Conservation (phyloP, 2,888 invertebrate species). For the Phengaris arion region DNA sequence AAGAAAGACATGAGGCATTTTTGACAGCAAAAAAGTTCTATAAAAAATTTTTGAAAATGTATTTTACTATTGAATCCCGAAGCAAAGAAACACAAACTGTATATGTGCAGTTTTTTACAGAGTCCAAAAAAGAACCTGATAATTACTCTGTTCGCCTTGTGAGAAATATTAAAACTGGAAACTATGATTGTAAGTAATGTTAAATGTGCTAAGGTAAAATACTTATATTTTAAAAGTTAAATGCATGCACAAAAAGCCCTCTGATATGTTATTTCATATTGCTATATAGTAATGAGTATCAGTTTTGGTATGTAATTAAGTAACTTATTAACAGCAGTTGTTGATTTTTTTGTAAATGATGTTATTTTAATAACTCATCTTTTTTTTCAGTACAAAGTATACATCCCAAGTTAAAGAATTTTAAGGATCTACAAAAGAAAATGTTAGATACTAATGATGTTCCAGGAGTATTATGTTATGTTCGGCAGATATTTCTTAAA, state of each 20-base stretch:
- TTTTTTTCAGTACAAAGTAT: conserved; percentile 51
- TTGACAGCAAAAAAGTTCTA: conserved; percentile 71
- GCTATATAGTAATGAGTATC: no score
- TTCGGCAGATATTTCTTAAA: conserved; percentile 56
- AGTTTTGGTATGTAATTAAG: no score
- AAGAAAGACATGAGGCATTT: conserved; percentile 72
- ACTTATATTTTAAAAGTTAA: not conserved
- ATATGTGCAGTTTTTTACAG: conserved; percentile 69
- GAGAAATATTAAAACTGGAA: conserved; percentile 51
- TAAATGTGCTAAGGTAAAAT: not conserved
- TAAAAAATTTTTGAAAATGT: conserved; percentile 66
- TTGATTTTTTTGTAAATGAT: not conserved
- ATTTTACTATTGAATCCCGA: conserved; percentile 61
- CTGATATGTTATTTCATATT: no score
- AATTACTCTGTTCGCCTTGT: conserved; percentile 57
- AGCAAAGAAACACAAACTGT: conserved; percentile 53
- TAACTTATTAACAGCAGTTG: no score
- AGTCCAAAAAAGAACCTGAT: conserved; percentile 63
- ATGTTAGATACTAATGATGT: conserved; percentile 63
- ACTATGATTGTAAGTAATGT: conserved; percentile 60
- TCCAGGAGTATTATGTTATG: conserved; percentile 58
- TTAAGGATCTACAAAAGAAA: conserved; percentile 55
- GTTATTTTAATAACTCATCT: not conserved
- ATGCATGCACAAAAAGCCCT: no score
- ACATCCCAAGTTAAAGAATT: conserved; percentile 54